These are phyloP conservation scores for Drosophila watanabei DNA, from an alignment of 1,140 invertebrate species.

Conservation along the genomic window DNA sequence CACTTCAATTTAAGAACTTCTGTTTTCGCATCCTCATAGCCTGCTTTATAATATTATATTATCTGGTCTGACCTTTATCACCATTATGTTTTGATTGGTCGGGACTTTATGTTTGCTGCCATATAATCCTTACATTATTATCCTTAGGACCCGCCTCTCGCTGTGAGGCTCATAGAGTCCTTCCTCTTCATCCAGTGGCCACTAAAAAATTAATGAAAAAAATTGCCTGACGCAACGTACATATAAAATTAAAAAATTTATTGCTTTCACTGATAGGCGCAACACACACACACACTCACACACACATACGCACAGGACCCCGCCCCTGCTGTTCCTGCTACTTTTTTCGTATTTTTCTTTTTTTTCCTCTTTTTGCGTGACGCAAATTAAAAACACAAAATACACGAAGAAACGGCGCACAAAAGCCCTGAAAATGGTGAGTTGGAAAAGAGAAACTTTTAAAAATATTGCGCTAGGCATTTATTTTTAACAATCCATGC, in stretches of 20 bases:
- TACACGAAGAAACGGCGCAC: slow-evolving; percentile 31
- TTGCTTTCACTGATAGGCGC: slow-evolving; percentile 76
- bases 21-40: too few species aligned
- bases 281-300: slow-evolving; percentile 1
- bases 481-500: slow-evolving; percentile 79
- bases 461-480: slow-evolving; percentile 75
- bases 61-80: neutral
- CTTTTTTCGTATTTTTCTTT: neutral
- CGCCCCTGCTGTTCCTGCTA: slow-evolving; percentile 1
- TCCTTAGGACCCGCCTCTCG: slow-evolving; percentile 1
- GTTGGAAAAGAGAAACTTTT: slow-evolving; percentile 50
- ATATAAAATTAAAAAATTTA: slow-evolving; percentile 82
- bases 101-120: slow-evolving; percentile 1
- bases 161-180: slow-evolving; percentile 1
- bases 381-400: slow-evolving; percentile 71
- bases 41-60: neutral
- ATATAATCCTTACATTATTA: slow-evolving; percentile 15
- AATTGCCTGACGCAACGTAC: slow-evolving; percentile 39
- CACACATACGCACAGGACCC: slow-evolving; percentile 38
- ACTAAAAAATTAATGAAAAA: slow-evolving; percentile 83
- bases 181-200: slow-evolving; percentile 29
- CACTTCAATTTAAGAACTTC: too few species aligned
- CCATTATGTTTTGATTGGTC: slow-evolving; percentile 6
- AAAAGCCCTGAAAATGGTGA: slow-evolving; percentile 12
- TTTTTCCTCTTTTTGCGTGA: slow-evolving; percentile 3